These are phyloP conservation scores for Hippasteria phrygiana DNA, from an alignment of 53 echinoderm and acorn worm species.

Conservation along the genomic window DNA sequence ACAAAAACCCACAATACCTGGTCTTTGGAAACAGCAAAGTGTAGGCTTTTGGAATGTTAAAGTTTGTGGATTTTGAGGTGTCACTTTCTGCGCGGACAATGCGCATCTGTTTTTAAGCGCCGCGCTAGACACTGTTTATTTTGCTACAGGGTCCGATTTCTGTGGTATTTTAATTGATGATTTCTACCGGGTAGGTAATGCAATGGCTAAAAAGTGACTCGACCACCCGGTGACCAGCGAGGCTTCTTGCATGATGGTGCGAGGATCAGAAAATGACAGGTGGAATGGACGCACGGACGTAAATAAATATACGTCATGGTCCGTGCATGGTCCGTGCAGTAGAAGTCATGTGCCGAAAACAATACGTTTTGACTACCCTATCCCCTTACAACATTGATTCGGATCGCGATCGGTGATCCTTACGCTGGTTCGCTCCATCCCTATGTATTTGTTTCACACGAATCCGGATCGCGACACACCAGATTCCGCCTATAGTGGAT, in stretches of 20 bases:
- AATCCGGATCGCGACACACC: no score
- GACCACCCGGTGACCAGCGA: constrained; percentile 26
- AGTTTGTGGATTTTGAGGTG: background rate
- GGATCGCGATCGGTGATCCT: no score
- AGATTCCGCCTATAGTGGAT: no score
- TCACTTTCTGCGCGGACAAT: constrained; percentile 27
- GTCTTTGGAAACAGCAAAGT: background rate
- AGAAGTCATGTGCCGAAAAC: no score
- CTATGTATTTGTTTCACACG: no score
- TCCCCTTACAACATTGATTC: no score
- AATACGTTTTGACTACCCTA: no score
- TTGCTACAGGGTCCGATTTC: constrained; percentile 28
- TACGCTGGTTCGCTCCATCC: no score
- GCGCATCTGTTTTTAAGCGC: background rate
- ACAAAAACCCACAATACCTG: background rate
- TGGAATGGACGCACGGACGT: no score
- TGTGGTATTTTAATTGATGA: constrained; percentile 54
- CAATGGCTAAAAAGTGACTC: background rate
- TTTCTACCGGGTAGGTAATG: constrained; percentile 8
- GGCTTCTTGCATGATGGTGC: background rate
- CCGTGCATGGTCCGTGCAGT: no score
- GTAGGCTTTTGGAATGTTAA: constrained; percentile 22
- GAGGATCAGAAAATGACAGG: background rate
- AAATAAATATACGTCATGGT: no score
- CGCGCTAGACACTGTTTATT: constrained; percentile 39